Evolutionary conservation across 2,797 vertebrate species (phyloP), one percentile per base, ranked within the genome.

Genomic region (Nannoperca australis): DNA sequence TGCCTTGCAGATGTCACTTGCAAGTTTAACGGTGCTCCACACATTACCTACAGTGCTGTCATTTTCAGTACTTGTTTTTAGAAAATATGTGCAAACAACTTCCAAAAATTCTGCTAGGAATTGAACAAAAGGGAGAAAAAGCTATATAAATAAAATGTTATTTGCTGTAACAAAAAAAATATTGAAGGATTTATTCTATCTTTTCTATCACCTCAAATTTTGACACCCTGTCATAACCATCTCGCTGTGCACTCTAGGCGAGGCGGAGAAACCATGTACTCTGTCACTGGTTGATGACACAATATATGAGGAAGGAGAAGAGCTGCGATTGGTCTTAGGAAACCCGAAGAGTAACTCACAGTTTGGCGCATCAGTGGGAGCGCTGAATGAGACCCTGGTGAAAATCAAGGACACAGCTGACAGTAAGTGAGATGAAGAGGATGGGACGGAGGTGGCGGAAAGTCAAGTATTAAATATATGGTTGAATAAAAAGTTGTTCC

Each of bases 321-420:
- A 98, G 38, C 93, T 99, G 18, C 94, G 97, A 38, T 91, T 99
- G 76, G 96, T 99, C 58, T 94, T 99, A 12, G 98, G 97, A 12
- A 95, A 81, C 30, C 95, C 97, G 0, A 96, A 83, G 80, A 97
- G 98, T 67, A 94, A 93, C 73, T 96, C 96, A 1, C 92, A 92
- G 18, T 97, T 96, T n/a, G 98, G 97, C 17, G 97, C 97, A 4
- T 95, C 96, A 3, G 34, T 98, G 55, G 98, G 98, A 0, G 93
- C 94, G 79, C 94, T 94, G 75, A 97, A 96, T 0, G 97, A 99
- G 93, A 96, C 96, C 0, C 81, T 97, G 69, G 91, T 99, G 88
- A 96, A 94, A 91, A 98, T 99, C 88, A 94, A 15, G 79, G 98
- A 99, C 85, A 91, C 95, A 0, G 91, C 95, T 63, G 98, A 99